Evolutionary conservation across 2,113 vertebrate species (phyloP).

Genomic region (Neomonachus schauinslandi): DNA sequence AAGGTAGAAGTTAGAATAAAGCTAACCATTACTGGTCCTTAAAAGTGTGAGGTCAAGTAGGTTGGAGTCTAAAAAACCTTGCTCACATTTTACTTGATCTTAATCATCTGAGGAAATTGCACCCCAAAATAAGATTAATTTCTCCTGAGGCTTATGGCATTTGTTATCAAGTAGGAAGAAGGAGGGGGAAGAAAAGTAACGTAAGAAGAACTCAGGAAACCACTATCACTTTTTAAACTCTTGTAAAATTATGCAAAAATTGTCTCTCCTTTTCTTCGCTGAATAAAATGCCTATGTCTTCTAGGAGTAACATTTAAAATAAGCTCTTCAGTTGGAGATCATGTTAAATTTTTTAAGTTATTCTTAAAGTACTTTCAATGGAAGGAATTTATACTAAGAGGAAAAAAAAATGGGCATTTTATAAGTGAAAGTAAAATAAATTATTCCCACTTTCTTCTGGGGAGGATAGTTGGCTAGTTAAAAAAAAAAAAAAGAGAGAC

Average conservation of each 20-base stretch:
- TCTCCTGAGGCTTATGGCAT: neutral
- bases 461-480: neutral
- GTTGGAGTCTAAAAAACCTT: constrained; percentile 17
- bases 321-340: constrained; percentile 28
- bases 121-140: constrained; percentile 18
- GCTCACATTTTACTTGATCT: constrained; percentile 25
- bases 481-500: neutral
- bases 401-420: neutral
- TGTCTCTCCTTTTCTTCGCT: neutral
- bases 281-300: neutral
- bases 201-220: neutral
- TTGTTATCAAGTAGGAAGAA: neutral
- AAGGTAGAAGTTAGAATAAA: constrained; percentile 32
- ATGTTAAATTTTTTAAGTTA: neutral
- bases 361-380: neutral
- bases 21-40: neutral
- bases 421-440: constrained; percentile 40
- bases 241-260: constrained; percentile 22
- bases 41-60: constrained; percentile 6
- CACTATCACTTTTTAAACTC: constrained; percentile 34
- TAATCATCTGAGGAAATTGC: constrained; percentile 29
- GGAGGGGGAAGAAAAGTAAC: neutral
- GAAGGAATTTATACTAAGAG: constrained; percentile 32
- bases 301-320: constrained; percentile 24
- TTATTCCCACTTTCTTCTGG: neutral